phyloP scores from a whole-genome alignment of 2,888 invertebrate genomes.

The Eupsilia transversa region DNA sequence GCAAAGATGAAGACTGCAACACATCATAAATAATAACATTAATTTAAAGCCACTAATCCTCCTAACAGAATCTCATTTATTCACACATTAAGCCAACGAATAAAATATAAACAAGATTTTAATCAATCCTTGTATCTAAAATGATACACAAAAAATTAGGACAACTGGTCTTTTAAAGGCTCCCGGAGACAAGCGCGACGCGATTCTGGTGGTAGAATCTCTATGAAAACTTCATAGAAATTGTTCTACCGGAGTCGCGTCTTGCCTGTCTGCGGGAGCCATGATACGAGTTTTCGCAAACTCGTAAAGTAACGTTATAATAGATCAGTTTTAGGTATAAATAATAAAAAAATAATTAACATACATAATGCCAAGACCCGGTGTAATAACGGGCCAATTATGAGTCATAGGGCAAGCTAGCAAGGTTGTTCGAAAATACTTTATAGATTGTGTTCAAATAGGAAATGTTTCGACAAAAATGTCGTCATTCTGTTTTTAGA shows the following conservation, averaged over 20 bases:
- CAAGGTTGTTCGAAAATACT: slow-evolving; percentile 43
- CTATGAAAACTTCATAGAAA: not conserved
- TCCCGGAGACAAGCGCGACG: not conserved
- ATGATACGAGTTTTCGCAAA: slow-evolving; percentile 17
- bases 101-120: not conserved
- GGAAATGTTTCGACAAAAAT: slow-evolving; percentile 14
- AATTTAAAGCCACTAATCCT: not conserved
- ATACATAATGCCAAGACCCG: slow-evolving; percentile 32
- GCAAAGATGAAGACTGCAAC: not conserved
- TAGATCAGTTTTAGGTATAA: slow-evolving; percentile 16
- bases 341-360: slow-evolving; percentile 12
- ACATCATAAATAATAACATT: slow-evolving; percentile 14
- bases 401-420: slow-evolving; percentile 48
- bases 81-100: not conserved
- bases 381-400: slow-evolving; percentile 39
- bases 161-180: not conserved
- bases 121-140: not conserved
- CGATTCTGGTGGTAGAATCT: not conserved
- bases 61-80: not conserved
- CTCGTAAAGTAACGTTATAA: slow-evolving; percentile 42
- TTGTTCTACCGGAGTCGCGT: not conserved
- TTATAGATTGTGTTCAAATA: slow-evolving; percentile 9
- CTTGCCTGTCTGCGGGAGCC: not conserved
- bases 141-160: not conserved
- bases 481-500: not conserved